Conservation (phyloP, 1,140 invertebrate genomes). For the Mactra quadrangularis region DNA sequence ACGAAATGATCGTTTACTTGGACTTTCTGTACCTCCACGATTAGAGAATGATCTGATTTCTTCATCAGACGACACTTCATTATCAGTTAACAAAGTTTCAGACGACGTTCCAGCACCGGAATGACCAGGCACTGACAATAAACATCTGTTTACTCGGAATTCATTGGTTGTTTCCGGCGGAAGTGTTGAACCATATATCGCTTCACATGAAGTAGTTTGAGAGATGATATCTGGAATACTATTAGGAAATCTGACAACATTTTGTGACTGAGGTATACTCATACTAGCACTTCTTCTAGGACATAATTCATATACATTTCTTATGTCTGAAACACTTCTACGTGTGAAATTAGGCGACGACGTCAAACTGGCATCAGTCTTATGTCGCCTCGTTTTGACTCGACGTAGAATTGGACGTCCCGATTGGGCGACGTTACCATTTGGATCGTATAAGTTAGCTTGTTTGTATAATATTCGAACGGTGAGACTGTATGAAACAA, state of each 20-base stretch:
- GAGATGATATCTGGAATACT: conserved; percentile 34
- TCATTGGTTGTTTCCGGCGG: neutral
- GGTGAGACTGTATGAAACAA: conserved; percentile 94
- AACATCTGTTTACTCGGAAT: conserved; percentile 16
- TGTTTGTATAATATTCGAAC: conserved; percentile 85
- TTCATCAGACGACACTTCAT: conserved; percentile 30
- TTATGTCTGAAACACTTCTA: neutral
- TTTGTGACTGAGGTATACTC: conserved; percentile 18
- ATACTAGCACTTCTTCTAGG: conserved; percentile 9
- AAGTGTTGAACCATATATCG: neutral
- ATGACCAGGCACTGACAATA: conserved; percentile 7
- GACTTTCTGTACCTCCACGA: conserved; percentile 4
- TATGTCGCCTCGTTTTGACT: conserved; percentile 25
- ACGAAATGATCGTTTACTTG: conserved; percentile 38
- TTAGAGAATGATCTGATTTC: conserved; percentile 7
- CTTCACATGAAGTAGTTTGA: conserved; percentile 20
- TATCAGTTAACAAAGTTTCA: conserved; percentile 36
- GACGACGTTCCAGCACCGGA: conserved; percentile 13
- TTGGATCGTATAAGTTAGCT: conserved; percentile 58
- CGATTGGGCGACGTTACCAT: conserved; percentile 17
- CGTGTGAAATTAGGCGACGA: neutral
- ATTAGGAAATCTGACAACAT: neutral
- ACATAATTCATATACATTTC: conserved; percentile 26
- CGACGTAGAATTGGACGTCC: conserved; percentile 63
- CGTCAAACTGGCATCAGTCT: neutral